Percentiles rank a stretch among this genome's conserved stretches.
These are phyloP conservation scores for Scatophagus argus DNA, from an alignment of 2,113 vertebrate species.

Conservation along the genomic window DNA sequence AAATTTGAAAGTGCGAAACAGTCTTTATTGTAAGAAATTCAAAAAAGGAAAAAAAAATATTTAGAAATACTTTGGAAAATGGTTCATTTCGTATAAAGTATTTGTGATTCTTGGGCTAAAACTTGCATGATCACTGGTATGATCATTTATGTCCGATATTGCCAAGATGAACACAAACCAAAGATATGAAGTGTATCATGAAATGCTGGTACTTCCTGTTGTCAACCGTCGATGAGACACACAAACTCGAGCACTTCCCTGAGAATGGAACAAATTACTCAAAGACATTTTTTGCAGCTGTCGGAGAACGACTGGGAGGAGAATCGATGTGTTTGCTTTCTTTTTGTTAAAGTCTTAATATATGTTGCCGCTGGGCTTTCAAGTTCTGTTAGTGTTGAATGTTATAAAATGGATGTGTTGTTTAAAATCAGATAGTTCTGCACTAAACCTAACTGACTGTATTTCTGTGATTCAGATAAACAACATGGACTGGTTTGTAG, in stretches of 20 bases:
- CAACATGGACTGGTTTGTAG: constrained; percentile 23
- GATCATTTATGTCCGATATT: constrained; percentile 14
- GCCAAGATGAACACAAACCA: constrained; percentile 65
- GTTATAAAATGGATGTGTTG: constrained; percentile 29
- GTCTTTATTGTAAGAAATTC: neutral
- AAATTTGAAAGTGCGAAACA: neutral
- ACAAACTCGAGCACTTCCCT: constrained; percentile 9
- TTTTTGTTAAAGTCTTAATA: constrained; percentile 53
- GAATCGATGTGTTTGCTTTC: constrained; percentile 29
- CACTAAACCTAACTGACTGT: constrained; percentile 36
- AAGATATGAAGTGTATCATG: constrained; percentile 64
- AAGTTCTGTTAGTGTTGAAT: constrained; percentile 34
- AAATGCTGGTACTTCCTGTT: constrained; percentile 55
- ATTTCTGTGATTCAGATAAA: constrained; percentile 12
- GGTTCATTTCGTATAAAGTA: constrained; percentile 1
- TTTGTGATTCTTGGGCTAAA: constrained; percentile 19
- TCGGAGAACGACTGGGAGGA: constrained; percentile 30
- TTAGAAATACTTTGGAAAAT: constrained; percentile 48
- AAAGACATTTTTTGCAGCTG: constrained; percentile 12
- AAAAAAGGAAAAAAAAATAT: neutral
- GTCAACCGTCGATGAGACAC: constrained; percentile 35
- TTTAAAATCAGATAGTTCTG: constrained; percentile 44
- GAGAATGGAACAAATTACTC: constrained; percentile 30
- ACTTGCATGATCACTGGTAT: constrained; percentile 28
- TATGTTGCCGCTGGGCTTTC: neutral